Evolutionary conservation across 2,113 vertebrate species (phyloP), one percentile per base, ranked within the genome.

Genomic region (Corynorhinus townsendii): DNA sequence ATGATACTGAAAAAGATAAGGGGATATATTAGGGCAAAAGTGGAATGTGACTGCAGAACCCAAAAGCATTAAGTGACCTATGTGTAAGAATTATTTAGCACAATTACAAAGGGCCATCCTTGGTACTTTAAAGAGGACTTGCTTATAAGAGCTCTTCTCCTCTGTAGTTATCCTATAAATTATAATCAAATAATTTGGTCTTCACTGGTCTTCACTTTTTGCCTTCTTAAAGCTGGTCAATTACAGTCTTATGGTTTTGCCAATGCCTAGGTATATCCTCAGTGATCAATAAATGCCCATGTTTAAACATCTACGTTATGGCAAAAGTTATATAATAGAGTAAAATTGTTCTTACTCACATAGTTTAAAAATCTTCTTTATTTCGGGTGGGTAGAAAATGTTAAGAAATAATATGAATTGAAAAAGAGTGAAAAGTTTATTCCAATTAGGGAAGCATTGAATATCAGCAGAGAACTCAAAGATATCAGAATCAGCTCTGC

Each of bases 291-390:
- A 95, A 90, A 69, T 71, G n/a, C 5, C 7, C 49, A n/a, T 47
- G 7, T 75, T 89, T 90, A 89, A 38, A 81, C 4, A 75, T 69
- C 16, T 56, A 91, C 11, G 28, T 59, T 80, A 83, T 52, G 40
- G 49, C 16, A 75, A 75, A 87, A 86, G 40, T 88, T 93, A 77
- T 7, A 85, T 49, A 75, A 66, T 5, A 82, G 10, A 93, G 2
- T 47, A 59, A 88, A 90, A 89, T 77, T 84, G 72, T 94, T 71
- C 33, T 86, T 62, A 47, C n/a, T 62, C 62, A 90, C 28, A 92
- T 49, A 94, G 84, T 68, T 35, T 76, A 66, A 95, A 76, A 82
- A 3, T 15, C 24, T 87, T 76, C 33, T 43, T 90, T 84, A 87
- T 84, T 83, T 76, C 33, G 47, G 4, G 16, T 59, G n/a, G 5